A percentile compares a stretch with the other conserved stretches of the same genome.
Conservation (phyloP, 2,797 vertebrate species). For the Rachycentron canadum region DNA sequence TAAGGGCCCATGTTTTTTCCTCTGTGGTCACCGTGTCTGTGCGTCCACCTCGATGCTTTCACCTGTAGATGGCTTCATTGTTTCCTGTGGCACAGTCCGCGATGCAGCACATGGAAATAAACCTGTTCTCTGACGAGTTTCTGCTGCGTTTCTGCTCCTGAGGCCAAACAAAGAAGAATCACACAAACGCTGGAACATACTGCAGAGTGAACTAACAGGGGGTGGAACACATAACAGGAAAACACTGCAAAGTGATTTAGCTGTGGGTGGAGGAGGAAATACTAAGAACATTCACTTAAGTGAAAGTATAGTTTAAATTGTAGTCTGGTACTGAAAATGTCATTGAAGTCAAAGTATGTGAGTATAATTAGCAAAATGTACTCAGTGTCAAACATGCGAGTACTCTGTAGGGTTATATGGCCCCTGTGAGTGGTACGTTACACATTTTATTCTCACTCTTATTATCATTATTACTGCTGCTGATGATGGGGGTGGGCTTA, state of each 20-base stretch:
- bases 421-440: not conserved
- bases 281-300: not conserved
- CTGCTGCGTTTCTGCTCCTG: too few species aligned
- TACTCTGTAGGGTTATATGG: not conserved
- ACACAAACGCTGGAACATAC: slow-evolving; percentile 8
- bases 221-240: slow-evolving; percentile 29
- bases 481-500: not conserved
- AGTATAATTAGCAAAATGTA: not conserved
- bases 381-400: not conserved
- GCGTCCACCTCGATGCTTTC: not conserved
- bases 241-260: not conserved
- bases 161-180: not conserved
- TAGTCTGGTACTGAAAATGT: not conserved
- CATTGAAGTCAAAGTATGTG: not conserved
- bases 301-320: not conserved
- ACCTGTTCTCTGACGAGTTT: slow-evolving; percentile 2
- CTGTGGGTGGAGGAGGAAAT: not conserved
- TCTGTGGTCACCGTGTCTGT: not conserved
- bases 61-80: not conserved
- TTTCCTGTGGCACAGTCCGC: not conserved
- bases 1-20: not conserved
- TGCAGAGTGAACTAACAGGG: not conserved
- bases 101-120: not conserved
- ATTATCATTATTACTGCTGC: not conserved
- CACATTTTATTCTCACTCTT: too few species aligned